Base-by-base conservation (phyloP, 2,888 invertebrate species). In the Heliothis peltigera region DNA sequence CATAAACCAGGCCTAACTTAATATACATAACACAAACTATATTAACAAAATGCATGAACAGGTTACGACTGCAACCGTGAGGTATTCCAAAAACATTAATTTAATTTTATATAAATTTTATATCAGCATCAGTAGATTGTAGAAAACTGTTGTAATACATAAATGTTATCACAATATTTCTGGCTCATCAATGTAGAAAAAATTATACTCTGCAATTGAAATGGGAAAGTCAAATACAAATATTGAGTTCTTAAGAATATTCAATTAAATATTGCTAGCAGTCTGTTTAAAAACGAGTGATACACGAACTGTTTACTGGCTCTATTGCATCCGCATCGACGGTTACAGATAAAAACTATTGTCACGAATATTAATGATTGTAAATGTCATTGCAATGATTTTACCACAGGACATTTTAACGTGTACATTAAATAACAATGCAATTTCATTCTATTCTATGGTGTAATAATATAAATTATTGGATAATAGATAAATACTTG, bases 1-100 rank as follows among this genome's bases (percentile, higher is more conserved):
- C 70, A 77, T 68, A 71, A 44, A 73, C 64, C 49, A 67, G 53
- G 62, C 52, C 63, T 64, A 71, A 70, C 56, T 70, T 79, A 39
- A 72, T 68, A 66, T 69, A 79, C 66, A 81, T 67, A 81, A 75
- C 77, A 76, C 77, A 74, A 70, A 80, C 79, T 79, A 80, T 75
- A 73, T 59, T 81, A 81, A 81, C 72, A 73, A 79, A 79, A 79
- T 79, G 79, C 79, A 81, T 65, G 60, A 66, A 61, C 57, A 63
- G 70, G 53, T 66, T 59, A 66, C 74, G 59, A 77, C 52, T 56
- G 70, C 53, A 53, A 72, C 64, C 74, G 58, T 68, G 56, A 68
- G 77, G 74, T 67, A 57, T 43, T 75, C 44, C 59, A 56, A 53
- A 71, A 64, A 58, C n/a, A 42, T n/a, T n/a, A n/a, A n/a, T n/a